phyloP scores from a whole-genome alignment of 2,888 invertebrate species.

The Habrosyne pyritoides region DNA sequence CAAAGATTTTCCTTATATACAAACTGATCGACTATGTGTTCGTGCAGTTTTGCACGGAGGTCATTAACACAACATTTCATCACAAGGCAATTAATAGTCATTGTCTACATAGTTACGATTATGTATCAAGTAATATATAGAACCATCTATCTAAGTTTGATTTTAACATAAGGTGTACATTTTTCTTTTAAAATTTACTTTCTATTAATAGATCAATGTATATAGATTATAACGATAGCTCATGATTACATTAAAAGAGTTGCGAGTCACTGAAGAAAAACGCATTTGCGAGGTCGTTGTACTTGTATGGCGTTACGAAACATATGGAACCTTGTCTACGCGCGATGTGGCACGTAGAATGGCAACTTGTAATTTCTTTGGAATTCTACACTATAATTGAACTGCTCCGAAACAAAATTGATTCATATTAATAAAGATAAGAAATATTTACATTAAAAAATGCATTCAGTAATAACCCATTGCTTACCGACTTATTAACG shows the following conservation, averaged over 20 bases:
- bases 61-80: not conserved
- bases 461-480: not conserved
- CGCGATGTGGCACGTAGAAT: conserved; percentile 41
- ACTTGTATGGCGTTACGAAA: conserved; percentile 48
- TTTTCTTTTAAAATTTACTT: no score
- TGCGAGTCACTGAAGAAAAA: conserved; percentile 40
- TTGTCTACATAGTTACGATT: no score
- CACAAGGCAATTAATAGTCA: not conserved
- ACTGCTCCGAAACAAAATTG: not conserved
- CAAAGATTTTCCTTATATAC: not conserved
- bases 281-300: conserved; percentile 56
- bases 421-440: not conserved
- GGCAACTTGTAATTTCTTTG: conserved; percentile 13
- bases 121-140: no score
- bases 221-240: not conserved
- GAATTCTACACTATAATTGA: not conserved
- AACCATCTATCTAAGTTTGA: no score
- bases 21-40: not conserved
- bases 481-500: no score
- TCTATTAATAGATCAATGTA: not conserved
- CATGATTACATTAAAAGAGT: conserved; percentile 35
- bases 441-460: not conserved
- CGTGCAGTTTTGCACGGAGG: not conserved
- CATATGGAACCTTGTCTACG: conserved; percentile 29
- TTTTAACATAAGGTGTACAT: no score